Percentiles rank a stretch among this genome's conserved stretches.
These are phyloP conservation scores for Hemistola chrysoprasaria DNA, from an alignment of 2,888 invertebrate genomes.

Conservation along the genomic window DNA sequence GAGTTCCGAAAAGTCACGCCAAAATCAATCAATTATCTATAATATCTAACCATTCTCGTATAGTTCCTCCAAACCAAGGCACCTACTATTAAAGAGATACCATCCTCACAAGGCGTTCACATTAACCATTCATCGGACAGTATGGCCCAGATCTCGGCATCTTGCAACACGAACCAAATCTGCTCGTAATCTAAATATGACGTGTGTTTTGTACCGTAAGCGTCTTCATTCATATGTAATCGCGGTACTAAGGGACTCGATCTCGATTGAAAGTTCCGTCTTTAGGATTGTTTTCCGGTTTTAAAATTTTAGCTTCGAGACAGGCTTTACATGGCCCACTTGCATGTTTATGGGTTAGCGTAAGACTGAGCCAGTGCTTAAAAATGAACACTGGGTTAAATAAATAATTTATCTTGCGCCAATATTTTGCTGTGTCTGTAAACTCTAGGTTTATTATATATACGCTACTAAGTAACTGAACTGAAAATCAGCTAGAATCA, in stretches of 20 bases:
- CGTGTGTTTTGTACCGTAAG: conserved; percentile 3
- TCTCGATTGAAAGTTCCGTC: conserved; percentile 8
- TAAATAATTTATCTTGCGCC: too few relatives aligned
- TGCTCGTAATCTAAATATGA: conserved; percentile 1
- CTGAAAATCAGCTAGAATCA: too few relatives aligned
- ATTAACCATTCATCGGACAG: conserved; percentile 17
- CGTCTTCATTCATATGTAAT: conserved; percentile 2
- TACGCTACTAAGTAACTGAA: too few relatives aligned
- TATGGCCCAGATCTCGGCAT: conserved; percentile 9
- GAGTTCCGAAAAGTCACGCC: too few relatives aligned
- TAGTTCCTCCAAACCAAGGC: conserved; percentile 1
- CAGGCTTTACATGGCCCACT: too few relatives aligned
- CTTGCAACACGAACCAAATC: conserved; percentile 1
- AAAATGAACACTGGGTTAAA: conserved; percentile 10
- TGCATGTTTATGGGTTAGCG: too few relatives aligned
- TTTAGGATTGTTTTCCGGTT: too few relatives aligned
- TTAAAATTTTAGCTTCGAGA: too few relatives aligned
- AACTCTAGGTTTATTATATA: too few relatives aligned
- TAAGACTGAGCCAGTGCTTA: conserved; percentile 1
- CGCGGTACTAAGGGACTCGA: not conserved
- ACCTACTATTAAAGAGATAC: conserved; percentile 1
- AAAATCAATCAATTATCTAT: too few relatives aligned
- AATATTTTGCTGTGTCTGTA: too few relatives aligned
- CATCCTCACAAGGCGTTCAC: conserved; percentile 7
- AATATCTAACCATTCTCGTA: too few relatives aligned